Conservation (phyloP, 2,888 invertebrate species). For the Chaitophorus viminalis region DNA sequence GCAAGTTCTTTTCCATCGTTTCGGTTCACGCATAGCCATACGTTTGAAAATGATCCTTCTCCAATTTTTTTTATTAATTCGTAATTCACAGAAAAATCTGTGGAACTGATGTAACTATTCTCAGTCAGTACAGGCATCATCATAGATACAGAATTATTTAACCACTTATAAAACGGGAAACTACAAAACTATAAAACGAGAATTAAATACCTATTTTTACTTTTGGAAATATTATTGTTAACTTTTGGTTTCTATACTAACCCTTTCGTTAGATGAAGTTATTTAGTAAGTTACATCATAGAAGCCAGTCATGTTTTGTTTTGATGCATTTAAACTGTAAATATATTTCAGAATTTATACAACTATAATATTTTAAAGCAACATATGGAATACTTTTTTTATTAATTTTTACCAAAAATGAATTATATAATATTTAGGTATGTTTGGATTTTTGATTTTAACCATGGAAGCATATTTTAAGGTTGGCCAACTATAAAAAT, state of each 20-base stretch:
- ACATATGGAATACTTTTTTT: no score
- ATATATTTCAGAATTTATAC: neutral
- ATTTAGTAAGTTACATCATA: neutral
- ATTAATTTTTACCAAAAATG: no score
- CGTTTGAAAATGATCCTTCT: conserved; percentile 33
- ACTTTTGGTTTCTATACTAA: conserved; percentile 4
- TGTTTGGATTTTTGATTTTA: no score
- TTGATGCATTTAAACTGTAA: neutral
- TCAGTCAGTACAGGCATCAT: neutral
- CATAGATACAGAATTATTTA: neutral
- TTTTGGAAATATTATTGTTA: neutral
- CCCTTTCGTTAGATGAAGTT: neutral
- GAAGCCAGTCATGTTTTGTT: conserved; percentile 3
- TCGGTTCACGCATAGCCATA: conserved; percentile 19
- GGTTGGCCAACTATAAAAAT: no score
- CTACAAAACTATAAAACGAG: neutral
- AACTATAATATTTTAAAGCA: no score
- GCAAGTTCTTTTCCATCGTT: neutral
- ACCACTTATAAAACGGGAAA: no score
- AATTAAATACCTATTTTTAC: neutral
- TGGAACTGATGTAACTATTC: no score
- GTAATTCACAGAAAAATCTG: neutral
- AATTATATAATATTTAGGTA: no score
- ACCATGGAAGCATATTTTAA: no score
- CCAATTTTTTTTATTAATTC: conserved; percentile 1